Percentiles rank a stretch among this genome's conserved stretches.
phyloP scores from a whole-genome alignment of 2,797 vertebrate species.

The Sebastes oblongus region DNA sequence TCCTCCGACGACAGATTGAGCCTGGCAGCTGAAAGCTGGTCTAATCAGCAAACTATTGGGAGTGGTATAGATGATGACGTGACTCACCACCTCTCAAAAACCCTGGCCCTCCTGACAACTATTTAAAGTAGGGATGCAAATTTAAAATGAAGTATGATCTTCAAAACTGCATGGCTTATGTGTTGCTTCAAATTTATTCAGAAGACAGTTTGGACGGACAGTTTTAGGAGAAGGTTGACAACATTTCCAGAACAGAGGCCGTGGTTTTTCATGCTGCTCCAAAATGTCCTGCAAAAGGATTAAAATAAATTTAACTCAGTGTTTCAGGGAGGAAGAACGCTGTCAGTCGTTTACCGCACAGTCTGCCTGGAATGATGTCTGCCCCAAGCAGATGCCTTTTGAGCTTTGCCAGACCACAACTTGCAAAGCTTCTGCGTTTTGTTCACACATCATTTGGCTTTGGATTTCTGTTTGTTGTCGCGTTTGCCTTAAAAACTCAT shows the following conservation, averaged over 20 bases:
- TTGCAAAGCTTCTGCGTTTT: not conserved
- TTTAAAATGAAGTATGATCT: not conserved
- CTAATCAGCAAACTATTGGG: not conserved
- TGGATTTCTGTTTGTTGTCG: not conserved
- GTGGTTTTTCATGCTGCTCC: not conserved
- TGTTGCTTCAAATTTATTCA: constrained; percentile 5
- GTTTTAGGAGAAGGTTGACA: not conserved
- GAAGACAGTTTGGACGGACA: not conserved
- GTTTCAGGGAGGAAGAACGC: constrained; percentile 1
- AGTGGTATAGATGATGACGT: not conserved
- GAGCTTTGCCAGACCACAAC: not conserved
- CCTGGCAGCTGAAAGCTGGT: not conserved
- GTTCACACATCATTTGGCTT: not conserved
- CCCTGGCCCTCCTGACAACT: not conserved
- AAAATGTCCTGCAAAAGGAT: not conserved
- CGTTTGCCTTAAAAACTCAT: not conserved
- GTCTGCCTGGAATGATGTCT: constrained; percentile 1
- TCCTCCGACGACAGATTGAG: not conserved
- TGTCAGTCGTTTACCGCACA: not conserved
- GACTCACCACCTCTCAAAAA: not conserved
- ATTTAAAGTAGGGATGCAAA: not conserved
- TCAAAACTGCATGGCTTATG: not conserved
- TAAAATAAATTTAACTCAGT: constrained; percentile 4
- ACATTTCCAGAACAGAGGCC: not conserved
- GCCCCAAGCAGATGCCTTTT: not conserved